Conservation (phyloP, 2,888 invertebrate species). For the Scaptomyza cyrtandrae region DNA sequence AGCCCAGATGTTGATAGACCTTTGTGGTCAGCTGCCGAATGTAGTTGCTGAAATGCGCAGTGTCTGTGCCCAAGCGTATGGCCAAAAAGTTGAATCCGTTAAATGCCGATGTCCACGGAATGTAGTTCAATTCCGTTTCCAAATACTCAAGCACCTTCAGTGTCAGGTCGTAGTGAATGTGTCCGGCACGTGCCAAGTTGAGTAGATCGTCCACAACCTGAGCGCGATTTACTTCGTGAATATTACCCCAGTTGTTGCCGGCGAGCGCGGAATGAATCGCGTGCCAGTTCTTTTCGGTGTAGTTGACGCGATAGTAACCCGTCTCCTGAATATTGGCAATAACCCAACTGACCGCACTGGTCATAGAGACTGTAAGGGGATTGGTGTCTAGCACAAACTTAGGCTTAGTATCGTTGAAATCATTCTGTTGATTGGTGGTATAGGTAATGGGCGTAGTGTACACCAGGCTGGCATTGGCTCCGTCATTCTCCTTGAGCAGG, state of each 20-base stretch:
- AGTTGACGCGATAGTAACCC: slow-evolving; percentile 88
- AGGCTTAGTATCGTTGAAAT: slow-evolving; percentile 71
- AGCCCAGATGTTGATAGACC: slow-evolving; percentile 86
- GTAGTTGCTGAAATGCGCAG: slow-evolving; percentile 80
- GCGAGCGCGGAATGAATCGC: slow-evolving; percentile 60
- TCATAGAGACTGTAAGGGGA: slow-evolving; percentile 1
- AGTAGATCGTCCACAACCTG: slow-evolving; percentile 93
- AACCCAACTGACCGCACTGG: slow-evolving; percentile 65
- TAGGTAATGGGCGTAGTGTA: slow-evolving; percentile 82
- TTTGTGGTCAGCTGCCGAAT: slow-evolving; percentile 85
- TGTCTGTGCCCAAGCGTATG: slow-evolving; percentile 76
- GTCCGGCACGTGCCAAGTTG: slow-evolving; percentile 89
- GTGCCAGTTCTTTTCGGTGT: slow-evolving; percentile 88
- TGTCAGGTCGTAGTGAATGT: slow-evolving; percentile 87
- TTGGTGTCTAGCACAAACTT: slow-evolving; percentile 61
- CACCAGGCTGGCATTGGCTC: slow-evolving; percentile 46
- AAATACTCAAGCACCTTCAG: slow-evolving; percentile 90
- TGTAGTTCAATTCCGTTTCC: slow-evolving; percentile 88
- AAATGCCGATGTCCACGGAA: slow-evolving; percentile 91
- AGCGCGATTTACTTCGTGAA: slow-evolving; percentile 89
- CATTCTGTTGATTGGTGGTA: slow-evolving; percentile 64
- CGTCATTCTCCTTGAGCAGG: slow-evolving; percentile 70
- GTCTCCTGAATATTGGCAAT: slow-evolving; percentile 82
- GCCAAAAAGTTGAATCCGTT: slow-evolving; percentile 84
- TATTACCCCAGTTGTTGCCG: slow-evolving; percentile 76